phyloP scores from a whole-genome alignment of 2,113 vertebrate species.

The Eonycteris spelaea region DNA sequence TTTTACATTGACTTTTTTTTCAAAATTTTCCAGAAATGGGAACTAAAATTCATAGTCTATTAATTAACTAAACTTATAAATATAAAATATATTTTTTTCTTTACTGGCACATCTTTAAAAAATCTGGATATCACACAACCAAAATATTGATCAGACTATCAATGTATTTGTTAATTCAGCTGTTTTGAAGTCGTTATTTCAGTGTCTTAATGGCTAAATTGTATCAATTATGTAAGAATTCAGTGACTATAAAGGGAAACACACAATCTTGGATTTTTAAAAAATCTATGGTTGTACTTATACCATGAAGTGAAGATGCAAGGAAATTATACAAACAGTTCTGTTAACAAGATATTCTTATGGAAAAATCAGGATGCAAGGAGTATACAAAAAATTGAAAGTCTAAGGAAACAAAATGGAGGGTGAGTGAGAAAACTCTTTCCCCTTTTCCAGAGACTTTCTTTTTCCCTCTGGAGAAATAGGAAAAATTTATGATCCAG shows the following conservation, averaged over 20 bases:
- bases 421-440: neutral
- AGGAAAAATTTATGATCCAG: neutral
- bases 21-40: neutral
- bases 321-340: neutral
- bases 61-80: neutral
- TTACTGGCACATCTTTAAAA: conserved; percentile 2
- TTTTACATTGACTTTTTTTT: neutral
- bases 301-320: neutral
- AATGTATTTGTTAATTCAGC: neutral
- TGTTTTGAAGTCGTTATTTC: neutral
- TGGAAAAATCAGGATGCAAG: neutral
- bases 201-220: neutral
- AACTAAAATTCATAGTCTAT: neutral
- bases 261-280: neutral
- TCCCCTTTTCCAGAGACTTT: neutral
- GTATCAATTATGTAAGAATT: neutral
- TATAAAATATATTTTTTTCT: neutral
- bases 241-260: neutral
- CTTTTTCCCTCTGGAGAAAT: neutral
- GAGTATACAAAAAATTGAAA: neutral
- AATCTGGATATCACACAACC: neutral
- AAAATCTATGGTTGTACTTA: neutral
- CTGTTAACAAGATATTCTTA: neutral
- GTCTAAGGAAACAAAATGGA: neutral
- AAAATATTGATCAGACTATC: neutral